phyloP scores from a whole-genome alignment of 2,113 vertebrate species.

The Centrocercus urophasianus region DNA sequence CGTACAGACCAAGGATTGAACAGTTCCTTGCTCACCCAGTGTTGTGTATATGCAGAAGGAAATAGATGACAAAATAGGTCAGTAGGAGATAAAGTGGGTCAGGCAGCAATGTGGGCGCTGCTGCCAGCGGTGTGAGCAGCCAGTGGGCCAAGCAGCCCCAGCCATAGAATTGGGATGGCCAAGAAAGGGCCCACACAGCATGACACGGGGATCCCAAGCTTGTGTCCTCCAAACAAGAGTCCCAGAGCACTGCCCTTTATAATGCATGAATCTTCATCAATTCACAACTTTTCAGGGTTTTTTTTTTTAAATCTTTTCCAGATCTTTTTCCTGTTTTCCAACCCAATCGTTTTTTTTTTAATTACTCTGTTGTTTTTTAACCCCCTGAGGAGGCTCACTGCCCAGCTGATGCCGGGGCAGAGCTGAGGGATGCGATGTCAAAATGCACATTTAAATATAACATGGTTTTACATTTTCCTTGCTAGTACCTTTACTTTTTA shows the following conservation, averaged over 20 bases:
- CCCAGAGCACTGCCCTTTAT: neutral
- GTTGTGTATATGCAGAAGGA: neutral
- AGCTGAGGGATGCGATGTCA: neutral
- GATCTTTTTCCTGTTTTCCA: neutral
- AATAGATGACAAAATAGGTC: neutral
- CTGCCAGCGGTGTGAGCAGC: neutral
- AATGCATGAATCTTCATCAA: neutral
- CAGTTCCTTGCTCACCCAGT: neutral
- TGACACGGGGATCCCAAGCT: neutral
- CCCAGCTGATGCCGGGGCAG: neutral
- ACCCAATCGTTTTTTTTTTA: neutral
- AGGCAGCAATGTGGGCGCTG: neutral
- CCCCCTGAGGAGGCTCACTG: neutral
- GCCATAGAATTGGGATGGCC: neutral
- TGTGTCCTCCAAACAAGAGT: neutral
- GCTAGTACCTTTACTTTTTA: neutral
- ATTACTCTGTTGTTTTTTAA: too few relatives aligned
- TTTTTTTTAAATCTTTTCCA: neutral
- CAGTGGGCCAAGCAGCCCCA: neutral
- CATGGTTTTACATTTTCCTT: accelerated
- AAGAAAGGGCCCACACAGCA: neutral
- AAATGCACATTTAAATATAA: neutral
- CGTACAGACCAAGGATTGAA: neutral
- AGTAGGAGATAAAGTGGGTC: neutral
- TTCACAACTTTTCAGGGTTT: neutral